phyloP scores from a whole-genome alignment of 2,113 vertebrate species.

The Lophura nycthemera region DNA sequence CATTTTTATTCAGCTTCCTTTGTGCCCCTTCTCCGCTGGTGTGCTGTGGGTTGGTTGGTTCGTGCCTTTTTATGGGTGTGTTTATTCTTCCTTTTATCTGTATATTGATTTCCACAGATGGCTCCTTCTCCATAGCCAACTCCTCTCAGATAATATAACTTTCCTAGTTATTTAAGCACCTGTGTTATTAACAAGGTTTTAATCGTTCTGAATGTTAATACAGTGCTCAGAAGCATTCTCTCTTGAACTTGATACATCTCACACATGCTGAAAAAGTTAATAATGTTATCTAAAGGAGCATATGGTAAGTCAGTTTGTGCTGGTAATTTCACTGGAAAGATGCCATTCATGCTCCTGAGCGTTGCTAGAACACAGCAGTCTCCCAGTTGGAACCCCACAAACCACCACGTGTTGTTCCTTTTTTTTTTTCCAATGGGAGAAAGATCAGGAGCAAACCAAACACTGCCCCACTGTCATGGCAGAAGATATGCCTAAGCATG shows the following conservation, averaged over 20 bases:
- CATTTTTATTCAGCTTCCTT: not conserved
- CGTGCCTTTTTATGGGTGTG: not conserved
- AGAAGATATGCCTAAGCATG: not conserved
- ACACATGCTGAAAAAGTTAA: not conserved
- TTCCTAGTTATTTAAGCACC: not conserved
- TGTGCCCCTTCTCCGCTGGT: not conserved
- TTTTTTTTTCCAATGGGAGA: not conserved
- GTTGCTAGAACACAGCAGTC: not conserved
- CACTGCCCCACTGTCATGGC: not conserved
- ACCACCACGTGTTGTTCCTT: not conserved
- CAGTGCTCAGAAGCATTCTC: not conserved
- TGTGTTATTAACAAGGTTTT: not conserved
- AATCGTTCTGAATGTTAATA: not conserved
- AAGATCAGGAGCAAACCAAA: not conserved
- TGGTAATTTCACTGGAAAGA: not conserved
- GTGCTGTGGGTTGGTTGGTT: fast-evolving
- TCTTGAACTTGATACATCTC: not conserved
- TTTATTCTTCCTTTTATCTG: not conserved
- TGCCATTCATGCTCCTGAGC: not conserved
- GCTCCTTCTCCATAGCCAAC: not conserved
- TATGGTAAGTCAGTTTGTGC: fast-evolving
- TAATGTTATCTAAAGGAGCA: not conserved
- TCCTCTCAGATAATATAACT: not conserved
- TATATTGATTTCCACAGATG: not conserved
- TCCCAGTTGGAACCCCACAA: not conserved